Evolutionary conservation across 2,888 invertebrate species (phyloP).

Genomic region (Agriopis aurantiaria): DNA sequence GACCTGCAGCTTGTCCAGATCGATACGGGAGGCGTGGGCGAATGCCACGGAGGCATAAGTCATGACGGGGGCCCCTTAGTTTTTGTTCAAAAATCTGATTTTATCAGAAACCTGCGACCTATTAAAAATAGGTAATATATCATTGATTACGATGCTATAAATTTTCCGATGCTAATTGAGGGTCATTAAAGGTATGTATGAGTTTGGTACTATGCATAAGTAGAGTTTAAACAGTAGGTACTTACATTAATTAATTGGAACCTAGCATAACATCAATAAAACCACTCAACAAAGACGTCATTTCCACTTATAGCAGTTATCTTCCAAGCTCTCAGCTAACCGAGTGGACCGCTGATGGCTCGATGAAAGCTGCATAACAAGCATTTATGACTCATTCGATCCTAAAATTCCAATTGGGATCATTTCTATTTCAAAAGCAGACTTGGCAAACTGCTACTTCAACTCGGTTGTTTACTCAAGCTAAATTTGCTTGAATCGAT

Average conservation of each 20-base stretch:
- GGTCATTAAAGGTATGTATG: no score
- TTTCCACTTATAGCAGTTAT: constrained; percentile 33
- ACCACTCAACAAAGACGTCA: constrained; percentile 25
- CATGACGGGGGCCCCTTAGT: no score
- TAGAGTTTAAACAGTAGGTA: not conserved
- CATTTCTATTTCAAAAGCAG: constrained; percentile 58
- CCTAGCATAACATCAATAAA: constrained; percentile 6
- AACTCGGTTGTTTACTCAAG: constrained; percentile 59
- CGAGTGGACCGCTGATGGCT: constrained; percentile 54
- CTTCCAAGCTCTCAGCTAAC: constrained; percentile 17
- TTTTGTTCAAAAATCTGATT: no score
- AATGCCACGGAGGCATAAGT: no score
- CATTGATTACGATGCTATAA: no score
- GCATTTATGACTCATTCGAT: constrained; percentile 53
- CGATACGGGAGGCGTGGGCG: no score
- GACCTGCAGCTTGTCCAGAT: no score
- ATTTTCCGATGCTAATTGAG: no score
- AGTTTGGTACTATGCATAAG: not conserved
- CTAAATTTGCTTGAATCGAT: constrained; percentile 76
- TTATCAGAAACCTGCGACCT: no score
- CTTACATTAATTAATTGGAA: not conserved
- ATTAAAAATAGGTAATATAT: no score
- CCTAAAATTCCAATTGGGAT: constrained; percentile 46
- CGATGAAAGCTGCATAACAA: constrained; percentile 67
- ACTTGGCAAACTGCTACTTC: constrained; percentile 37